Evolutionary conservation across 2,797 vertebrate genomes (phyloP).

Genomic region (Acipenser oxyrinchus): DNA sequence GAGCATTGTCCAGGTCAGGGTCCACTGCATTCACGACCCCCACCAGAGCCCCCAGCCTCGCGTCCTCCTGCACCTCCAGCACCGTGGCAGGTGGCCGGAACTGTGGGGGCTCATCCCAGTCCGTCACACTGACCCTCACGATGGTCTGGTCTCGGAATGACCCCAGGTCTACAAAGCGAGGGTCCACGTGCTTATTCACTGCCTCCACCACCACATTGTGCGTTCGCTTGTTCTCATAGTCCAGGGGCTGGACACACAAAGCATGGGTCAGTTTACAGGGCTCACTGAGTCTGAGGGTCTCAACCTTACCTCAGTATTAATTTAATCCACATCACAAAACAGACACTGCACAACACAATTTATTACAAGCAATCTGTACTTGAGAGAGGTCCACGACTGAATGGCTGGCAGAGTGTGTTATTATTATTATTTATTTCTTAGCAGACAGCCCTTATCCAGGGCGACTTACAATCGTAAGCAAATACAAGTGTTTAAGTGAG

Average conservation of each 20-base stretch:
- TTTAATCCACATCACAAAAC: too few relatives aligned
- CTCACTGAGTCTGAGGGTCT: too few relatives aligned
- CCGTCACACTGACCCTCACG: slow-evolving; percentile 78
- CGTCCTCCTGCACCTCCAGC: slow-evolving; percentile 91
- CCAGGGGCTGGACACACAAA: slow-evolving; percentile 60
- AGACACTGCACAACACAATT: too few relatives aligned
- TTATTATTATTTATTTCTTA: too few relatives aligned
- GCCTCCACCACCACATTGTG: slow-evolving; percentile 93
- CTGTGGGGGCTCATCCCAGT: slow-evolving; percentile 83
- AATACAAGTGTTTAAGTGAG: too few relatives aligned
- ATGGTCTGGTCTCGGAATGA: slow-evolving; percentile 91
- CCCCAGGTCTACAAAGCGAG: slow-evolving; percentile 79
- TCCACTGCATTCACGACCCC: slow-evolving; percentile 80
- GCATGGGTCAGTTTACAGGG: background rate
- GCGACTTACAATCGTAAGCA: too few relatives aligned
- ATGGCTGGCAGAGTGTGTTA: too few relatives aligned
- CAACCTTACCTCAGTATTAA: too few relatives aligned
- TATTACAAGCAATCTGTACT: too few relatives aligned
- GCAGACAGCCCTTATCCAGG: too few relatives aligned
- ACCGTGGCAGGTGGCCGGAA: slow-evolving; percentile 68
- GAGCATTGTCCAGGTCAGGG: slow-evolving; percentile 79
- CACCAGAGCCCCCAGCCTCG: slow-evolving; percentile 77
- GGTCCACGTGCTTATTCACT: slow-evolving; percentile 89
- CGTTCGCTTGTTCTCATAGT: slow-evolving; percentile 81
- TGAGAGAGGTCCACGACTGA: too few relatives aligned